Evolutionary conservation across 2,888 invertebrate species (phyloP).

Genomic region (Blastobasis lacticolella): DNA sequence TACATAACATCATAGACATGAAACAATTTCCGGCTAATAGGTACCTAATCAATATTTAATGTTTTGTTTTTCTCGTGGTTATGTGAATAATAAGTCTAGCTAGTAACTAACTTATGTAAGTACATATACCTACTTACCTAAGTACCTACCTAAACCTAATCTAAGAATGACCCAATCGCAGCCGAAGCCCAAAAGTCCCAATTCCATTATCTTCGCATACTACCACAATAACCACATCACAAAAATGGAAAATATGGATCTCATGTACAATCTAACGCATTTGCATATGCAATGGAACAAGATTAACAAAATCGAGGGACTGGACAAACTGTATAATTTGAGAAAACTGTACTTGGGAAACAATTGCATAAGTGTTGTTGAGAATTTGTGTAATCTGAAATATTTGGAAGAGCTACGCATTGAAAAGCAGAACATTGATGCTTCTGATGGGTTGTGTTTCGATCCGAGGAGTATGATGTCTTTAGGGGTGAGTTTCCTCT

Average conservation of each 20-base stretch:
- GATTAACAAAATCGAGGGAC: slow-evolving; percentile 79
- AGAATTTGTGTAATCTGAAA: slow-evolving; percentile 76
- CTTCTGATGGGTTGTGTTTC: slow-evolving; percentile 76
- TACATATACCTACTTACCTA: no score
- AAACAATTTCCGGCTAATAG: no score
- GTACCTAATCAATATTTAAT: background rate
- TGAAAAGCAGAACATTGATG: slow-evolving; percentile 76
- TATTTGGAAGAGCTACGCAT: slow-evolving; percentile 79
- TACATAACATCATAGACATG: no score
- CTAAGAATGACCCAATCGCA: slow-evolving; percentile 21
- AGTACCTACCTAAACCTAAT: no score
- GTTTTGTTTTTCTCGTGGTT: background rate
- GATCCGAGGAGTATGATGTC: slow-evolving; percentile 76
- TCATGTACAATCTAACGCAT: slow-evolving; percentile 77
- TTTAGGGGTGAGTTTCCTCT: slow-evolving; percentile 66
- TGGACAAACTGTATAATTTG: slow-evolving; percentile 76
- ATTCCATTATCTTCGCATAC: slow-evolving; percentile 77
- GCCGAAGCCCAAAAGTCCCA: slow-evolving; percentile 49
- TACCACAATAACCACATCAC: slow-evolving; percentile 87
- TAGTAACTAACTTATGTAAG: no score
- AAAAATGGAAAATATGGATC: slow-evolving; percentile 81
- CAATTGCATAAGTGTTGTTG: slow-evolving; percentile 79
- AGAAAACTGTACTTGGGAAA: slow-evolving; percentile 85
- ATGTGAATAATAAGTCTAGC: no score
- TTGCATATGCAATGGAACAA: slow-evolving; percentile 86